A percentile compares a stretch with the other conserved stretches of the same genome.
These are phyloP conservation scores for Nesogale talazaci DNA, from an alignment of 2,113 vertebrate species.

Conservation along the genomic window DNA sequence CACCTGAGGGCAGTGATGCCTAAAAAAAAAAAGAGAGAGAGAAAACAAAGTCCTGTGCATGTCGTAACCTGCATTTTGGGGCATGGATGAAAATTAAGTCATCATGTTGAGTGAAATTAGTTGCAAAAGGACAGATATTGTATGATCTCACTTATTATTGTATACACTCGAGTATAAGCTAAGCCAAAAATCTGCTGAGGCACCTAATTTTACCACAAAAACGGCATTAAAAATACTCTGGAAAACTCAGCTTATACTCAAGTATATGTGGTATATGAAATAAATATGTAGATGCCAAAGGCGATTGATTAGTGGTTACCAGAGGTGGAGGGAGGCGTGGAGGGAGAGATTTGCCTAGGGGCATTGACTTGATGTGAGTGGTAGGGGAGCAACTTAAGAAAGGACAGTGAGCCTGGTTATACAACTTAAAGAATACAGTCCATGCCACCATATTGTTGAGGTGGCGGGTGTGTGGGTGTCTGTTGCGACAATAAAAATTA, in stretches of 20 bases:
- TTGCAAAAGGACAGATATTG: not conserved
- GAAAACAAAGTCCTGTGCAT: not conserved
- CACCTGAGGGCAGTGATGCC: too few relatives aligned
- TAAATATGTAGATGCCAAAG: not conserved
- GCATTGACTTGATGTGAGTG: not conserved
- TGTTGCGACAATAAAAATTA: too few relatives aligned
- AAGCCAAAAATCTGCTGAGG: too few relatives aligned
- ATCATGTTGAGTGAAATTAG: not conserved
- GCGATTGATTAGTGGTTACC: not conserved
- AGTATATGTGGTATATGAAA: not conserved
- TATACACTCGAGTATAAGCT: too few relatives aligned
- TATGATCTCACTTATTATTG: not conserved
- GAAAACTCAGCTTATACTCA: too few relatives aligned
- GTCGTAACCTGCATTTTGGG: too few relatives aligned
- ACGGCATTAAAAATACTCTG: too few relatives aligned
- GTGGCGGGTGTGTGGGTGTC: not conserved
- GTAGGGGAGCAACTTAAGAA: not conserved
- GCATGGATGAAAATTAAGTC: not conserved
- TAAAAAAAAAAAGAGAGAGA: too few relatives aligned
- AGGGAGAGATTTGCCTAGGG: not conserved
- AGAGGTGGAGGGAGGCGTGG: not conserved
- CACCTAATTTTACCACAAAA: too few relatives aligned
- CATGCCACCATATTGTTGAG: not conserved
- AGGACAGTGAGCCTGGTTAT: not conserved
- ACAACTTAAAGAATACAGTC: not conserved